Percentiles rank a stretch among this genome's conserved stretches.
phyloP scores from a whole-genome alignment of 1,140 invertebrate genomes.

The Drosophila grimshawi region DNA sequence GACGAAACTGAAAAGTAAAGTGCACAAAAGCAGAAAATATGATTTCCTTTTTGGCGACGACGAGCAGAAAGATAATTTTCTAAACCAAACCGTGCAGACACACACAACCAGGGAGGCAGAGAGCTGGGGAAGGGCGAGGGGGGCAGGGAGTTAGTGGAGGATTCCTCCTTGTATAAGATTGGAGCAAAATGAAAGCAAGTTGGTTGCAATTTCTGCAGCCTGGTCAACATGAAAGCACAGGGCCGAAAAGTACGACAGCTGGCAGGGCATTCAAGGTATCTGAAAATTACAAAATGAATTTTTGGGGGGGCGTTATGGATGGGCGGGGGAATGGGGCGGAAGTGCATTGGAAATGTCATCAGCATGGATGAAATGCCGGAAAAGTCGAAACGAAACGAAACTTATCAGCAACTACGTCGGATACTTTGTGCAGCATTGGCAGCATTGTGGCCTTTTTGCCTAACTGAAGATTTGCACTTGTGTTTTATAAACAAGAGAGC shows the following conservation, averaged over 20 bases:
- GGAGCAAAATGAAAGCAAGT: conserved; percentile 58
- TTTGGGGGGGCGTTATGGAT: conserved; percentile 12
- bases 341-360: conserved; percentile 79
- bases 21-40: conserved; percentile 84
- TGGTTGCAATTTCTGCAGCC: conserved; percentile 77
- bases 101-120: conserved; percentile 11
- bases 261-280: conserved; percentile 57
- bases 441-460: conserved; percentile 11
- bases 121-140: background rate
- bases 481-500: conserved; percentile 38
- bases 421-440: conserved; percentile 62
- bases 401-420: conserved; percentile 80
- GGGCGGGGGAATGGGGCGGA: conserved; percentile 1
- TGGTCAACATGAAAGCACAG: conserved; percentile 71
- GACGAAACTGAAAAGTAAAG: conserved; percentile 80
- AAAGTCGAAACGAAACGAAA: conserved; percentile 77
- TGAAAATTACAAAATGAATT: conserved; percentile 82
- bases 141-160: background rate
- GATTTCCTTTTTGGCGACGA: conserved; percentile 84
- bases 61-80: conserved; percentile 84
- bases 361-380: conserved; percentile 81
- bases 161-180: conserved; percentile 39
- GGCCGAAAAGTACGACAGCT: conserved; percentile 61
- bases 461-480: conserved; percentile 18
- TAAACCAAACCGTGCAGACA: conserved; percentile 65